Base-by-base conservation (phyloP, 2,797 vertebrate genomes). In the Macroramphosus scolopax region DNA sequence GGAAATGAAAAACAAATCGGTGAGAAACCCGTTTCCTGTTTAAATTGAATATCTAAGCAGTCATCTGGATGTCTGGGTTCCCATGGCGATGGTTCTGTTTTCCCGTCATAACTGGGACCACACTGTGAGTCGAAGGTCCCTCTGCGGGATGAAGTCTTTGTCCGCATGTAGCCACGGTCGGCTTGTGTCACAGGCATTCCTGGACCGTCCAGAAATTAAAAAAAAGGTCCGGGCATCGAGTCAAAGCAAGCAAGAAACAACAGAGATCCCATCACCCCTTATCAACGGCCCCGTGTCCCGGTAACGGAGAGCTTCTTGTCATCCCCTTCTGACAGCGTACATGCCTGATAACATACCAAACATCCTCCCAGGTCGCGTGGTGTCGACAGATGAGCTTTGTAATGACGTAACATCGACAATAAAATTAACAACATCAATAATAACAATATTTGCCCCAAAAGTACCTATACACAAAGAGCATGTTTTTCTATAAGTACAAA, bases 401-500 rank as follows among this genome's bases (percentile, higher is more conserved):
- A 85, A 88, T 87, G 87, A 87, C 85, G 73, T 80, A 84, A 86
- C 83, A 88, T 82, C 82, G 88, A 88, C 77, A 81, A 87, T 81
- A 87, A 83, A 72, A 81, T 73, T 74, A 80, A 81, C 72, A 87
- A 88, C 80, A 79, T 75, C 77, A 86, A 88, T 86, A 78, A 85
- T 80, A 87, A 89, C 78, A 83, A 88, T 82, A 88, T 88, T 91
- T 86, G 89, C 86, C 89, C 90, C 89, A 83, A 78, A 82, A 85
- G 81, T 78, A 87, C 80, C 89, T 91, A 91, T 91, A 89, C 90
- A 91, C 89, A 89, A 75, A 85, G 77, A 82, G 81, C 72, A 66
- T 72, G 69, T 79, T 75, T 85, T 81, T 87, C 86, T 72, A 83
- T 88, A 84, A 72, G 85, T 88, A 92, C 88, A 91, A 91, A 91